Percentiles rank a stretch among this genome's conserved stretches.
These are phyloP conservation scores for Drosophila diplacantha DNA, from an alignment of 2,888 invertebrate genomes.

Conservation along the genomic window DNA sequence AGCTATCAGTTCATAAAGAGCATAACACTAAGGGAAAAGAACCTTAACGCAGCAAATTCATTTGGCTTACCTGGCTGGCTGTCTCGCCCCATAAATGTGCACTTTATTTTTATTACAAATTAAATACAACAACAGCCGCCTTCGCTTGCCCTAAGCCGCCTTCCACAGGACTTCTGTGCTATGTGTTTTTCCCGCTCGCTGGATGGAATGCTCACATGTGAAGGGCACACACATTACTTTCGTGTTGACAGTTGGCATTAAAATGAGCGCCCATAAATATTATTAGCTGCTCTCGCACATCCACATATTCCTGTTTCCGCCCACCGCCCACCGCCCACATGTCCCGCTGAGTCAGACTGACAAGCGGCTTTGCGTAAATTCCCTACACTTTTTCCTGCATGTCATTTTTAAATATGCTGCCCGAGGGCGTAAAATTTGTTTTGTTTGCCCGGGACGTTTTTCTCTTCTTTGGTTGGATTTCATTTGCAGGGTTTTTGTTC, in stretches of 20 bases:
- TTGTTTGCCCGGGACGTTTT: slow-evolving; percentile 25
- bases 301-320: slow-evolving; percentile 6
- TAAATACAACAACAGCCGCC: slow-evolving; percentile 42
- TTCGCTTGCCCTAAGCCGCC: slow-evolving; percentile 46
- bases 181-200: not conserved
- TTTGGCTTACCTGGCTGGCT: slow-evolving; percentile 38
- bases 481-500: slow-evolving; percentile 13
- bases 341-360: slow-evolving; percentile 28
- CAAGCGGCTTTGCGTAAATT: slow-evolving; percentile 49
- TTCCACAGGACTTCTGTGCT: slow-evolving; percentile 18
- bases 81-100: slow-evolving; percentile 41
- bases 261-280: slow-evolving; percentile 65
- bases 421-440: slow-evolving; percentile 38
- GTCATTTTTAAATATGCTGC: slow-evolving; percentile 53
- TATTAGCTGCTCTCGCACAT: slow-evolving; percentile 51
- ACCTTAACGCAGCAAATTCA: slow-evolving; percentile 4
- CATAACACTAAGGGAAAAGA: slow-evolving; percentile 2
- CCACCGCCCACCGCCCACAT: not conserved
- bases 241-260: slow-evolving; percentile 68
- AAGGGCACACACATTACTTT: slow-evolving; percentile 40
- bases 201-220: slow-evolving; percentile 44
- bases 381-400: slow-evolving; percentile 19
- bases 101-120: slow-evolving; percentile 66
- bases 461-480: slow-evolving; percentile 15
- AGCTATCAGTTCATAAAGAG: slow-evolving; percentile 2